These are phyloP conservation scores for Globia sparganii DNA, from an alignment of 2,888 invertebrate genomes.

Conservation along the genomic window DNA sequence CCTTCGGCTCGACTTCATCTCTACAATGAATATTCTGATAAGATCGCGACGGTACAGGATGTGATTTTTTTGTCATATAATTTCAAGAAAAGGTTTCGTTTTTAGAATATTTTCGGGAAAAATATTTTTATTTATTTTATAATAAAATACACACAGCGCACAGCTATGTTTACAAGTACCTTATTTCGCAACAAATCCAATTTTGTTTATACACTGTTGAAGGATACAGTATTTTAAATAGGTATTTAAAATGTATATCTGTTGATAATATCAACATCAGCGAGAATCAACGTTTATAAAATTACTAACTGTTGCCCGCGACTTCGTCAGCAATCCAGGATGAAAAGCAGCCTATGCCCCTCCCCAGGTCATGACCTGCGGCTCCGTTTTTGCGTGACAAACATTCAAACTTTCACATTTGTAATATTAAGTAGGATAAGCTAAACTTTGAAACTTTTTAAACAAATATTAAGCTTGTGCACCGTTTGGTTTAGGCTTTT, in stretches of 20 bases:
- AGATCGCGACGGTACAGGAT: constrained; percentile 35
- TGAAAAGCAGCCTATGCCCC: not conserved
- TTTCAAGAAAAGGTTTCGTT: not conserved
- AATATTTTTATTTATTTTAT: too few relatives aligned
- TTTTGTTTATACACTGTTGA: not conserved
- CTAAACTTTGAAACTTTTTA: not conserved
- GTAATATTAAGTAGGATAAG: not conserved
- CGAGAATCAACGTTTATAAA: not conserved
- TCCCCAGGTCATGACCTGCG: not conserved
- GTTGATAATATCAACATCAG: not conserved
- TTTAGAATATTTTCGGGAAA: not conserved
- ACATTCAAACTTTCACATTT: not conserved
- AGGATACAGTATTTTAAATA: not conserved
- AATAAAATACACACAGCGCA: too few relatives aligned
- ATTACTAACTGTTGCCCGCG: not conserved
- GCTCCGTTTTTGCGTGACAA: not conserved
- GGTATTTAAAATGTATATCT: not conserved
- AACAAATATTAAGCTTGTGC: not conserved
- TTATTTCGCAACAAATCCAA: not conserved
- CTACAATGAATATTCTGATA: constrained; percentile 68
- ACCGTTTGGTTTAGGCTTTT: not conserved
- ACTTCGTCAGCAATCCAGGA: not conserved
- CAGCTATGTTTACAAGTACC: too few relatives aligned
- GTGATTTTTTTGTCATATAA: constrained; percentile 36
- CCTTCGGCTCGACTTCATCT: constrained; percentile 69